These are phyloP conservation scores for Drosophila parvula DNA, from an alignment of 1,140 invertebrate genomes.

Conservation along the genomic window DNA sequence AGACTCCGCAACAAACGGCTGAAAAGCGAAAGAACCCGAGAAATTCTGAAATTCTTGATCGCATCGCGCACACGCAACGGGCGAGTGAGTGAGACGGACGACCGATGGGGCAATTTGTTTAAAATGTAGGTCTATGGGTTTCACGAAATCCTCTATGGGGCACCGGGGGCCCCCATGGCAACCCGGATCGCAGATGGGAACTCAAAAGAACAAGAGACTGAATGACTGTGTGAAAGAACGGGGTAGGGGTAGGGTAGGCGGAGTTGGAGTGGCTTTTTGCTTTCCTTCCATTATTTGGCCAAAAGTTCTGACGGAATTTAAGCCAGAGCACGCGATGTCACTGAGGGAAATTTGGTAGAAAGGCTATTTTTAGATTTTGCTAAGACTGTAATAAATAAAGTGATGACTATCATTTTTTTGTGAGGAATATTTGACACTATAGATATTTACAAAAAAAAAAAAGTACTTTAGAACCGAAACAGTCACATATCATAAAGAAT, in stretches of 20 bases:
- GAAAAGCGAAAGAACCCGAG: conserved; percentile 55
- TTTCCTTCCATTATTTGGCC: conserved; percentile 62
- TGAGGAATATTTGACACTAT: no score
- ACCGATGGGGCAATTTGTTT: conserved; percentile 72
- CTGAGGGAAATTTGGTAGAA: conserved; percentile 36
- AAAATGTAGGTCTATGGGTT: conserved; percentile 83
- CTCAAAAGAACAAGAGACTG: conserved; percentile 3
- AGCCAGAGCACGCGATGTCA: conserved; percentile 63
- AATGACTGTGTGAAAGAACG: conserved; percentile 15
- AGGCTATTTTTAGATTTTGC: not conserved
- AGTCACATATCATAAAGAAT: not conserved
- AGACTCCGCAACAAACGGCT: conserved; percentile 32
- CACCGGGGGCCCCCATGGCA: conserved; percentile 49
- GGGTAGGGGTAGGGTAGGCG: not conserved
- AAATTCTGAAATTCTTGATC: conserved; percentile 68
- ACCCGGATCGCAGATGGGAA: conserved; percentile 38
- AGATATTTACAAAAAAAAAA: no score
- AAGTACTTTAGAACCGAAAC: not conserved
- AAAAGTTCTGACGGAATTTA: conserved; percentile 46
- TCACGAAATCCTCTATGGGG: conserved; percentile 76
- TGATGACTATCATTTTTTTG: not conserved
- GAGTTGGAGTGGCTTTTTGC: conserved; percentile 39
- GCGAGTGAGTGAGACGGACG: conserved; percentile 29
- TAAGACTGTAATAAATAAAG: not conserved
- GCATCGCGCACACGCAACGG: conserved; percentile 56